Percentiles rank a stretch among this genome's conserved stretches.
phyloP scores from a whole-genome alignment of 1,140 invertebrate genomes.

The Dolichoris vasculosae region DNA sequence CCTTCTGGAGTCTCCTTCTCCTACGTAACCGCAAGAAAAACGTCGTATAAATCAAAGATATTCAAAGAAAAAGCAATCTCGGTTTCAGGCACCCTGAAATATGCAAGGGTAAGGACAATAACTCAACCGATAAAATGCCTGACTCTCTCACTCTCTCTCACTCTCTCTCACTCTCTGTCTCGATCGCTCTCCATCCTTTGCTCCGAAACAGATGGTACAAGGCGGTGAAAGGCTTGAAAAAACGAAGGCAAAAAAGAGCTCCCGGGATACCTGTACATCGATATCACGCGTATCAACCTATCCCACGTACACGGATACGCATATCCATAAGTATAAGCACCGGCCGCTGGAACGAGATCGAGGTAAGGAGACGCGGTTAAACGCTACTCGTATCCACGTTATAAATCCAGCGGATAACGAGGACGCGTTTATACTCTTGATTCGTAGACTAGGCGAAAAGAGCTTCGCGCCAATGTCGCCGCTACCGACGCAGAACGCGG shows the following conservation, averaged over 20 bases:
- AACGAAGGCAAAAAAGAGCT: conserved; percentile 36
- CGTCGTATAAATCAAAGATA: conserved; percentile 47
- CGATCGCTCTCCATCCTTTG: background rate
- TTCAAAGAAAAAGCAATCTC: conserved; percentile 47
- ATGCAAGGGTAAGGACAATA: conserved; percentile 41
- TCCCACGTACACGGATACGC: no score
- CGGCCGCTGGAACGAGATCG: background rate
- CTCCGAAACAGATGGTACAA: background rate
- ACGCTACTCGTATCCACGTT: conserved; percentile 58
- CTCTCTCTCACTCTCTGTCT: background rate
- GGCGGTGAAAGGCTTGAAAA: conserved; percentile 23
- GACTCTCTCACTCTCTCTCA: background rate
- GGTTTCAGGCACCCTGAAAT: conserved; percentile 39
- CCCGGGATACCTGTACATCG: conserved; percentile 58
- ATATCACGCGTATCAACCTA: background rate
- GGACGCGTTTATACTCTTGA: conserved; percentile 72
- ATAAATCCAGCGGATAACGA: conserved; percentile 68
- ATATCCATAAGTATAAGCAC: no score
- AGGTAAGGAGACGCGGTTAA: background rate
- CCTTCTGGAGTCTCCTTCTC: background rate
- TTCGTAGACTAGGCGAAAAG: conserved; percentile 67
- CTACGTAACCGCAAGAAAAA: background rate
- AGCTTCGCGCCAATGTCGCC: conserved; percentile 31
- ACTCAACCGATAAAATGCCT: conserved; percentile 47
- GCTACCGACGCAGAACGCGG: background rate